Evolutionary conservation across 2,797 vertebrate species (phyloP).

Genomic region (Argentina silus): DNA sequence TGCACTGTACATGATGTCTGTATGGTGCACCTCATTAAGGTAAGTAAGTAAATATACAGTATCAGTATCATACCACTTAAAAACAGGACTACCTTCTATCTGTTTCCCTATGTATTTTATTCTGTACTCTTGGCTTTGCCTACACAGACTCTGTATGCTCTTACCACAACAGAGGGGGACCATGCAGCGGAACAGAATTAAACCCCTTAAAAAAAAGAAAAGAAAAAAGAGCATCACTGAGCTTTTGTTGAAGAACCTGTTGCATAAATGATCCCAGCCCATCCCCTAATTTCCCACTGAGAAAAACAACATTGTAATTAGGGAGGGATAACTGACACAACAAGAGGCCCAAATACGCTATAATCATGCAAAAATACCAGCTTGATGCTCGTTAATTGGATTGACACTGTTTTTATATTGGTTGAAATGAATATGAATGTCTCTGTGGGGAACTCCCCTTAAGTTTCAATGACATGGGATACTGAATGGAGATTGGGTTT

Average conservation of each 20-base stretch:
- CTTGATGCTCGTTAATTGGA: slow-evolving; percentile 80
- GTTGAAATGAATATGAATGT: slow-evolving; percentile 70
- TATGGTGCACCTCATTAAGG: too few species aligned
- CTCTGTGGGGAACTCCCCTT: slow-evolving; percentile 57
- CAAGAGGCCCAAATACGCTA: slow-evolving; percentile 67
- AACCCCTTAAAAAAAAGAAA: not conserved
- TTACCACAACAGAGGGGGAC: not conserved
- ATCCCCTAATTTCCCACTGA: slow-evolving; percentile 42
- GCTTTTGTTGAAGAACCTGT: slow-evolving; percentile 41
- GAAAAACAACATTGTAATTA: slow-evolving; percentile 73
- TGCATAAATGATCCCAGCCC: slow-evolving; percentile 44
- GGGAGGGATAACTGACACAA: slow-evolving; percentile 73
- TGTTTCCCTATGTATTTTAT: not conserved
- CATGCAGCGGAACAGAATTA: slow-evolving; percentile 20
- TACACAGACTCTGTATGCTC: not conserved
- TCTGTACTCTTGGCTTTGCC: not conserved
- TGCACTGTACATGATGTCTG: too few species aligned
- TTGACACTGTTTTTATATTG: slow-evolving; percentile 71
- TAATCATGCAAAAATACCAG: slow-evolving; percentile 72
- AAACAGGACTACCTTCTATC: not conserved
- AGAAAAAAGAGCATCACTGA: slow-evolving; percentile 18
- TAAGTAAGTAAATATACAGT: too few species aligned
- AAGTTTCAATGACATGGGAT: slow-evolving; percentile 50
- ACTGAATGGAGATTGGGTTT: slow-evolving; percentile 22
- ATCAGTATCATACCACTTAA: too few species aligned